phyloP scores from a whole-genome alignment of 1,140 invertebrate genomes.

The Daktulosphaira vitifoliae region DNA sequence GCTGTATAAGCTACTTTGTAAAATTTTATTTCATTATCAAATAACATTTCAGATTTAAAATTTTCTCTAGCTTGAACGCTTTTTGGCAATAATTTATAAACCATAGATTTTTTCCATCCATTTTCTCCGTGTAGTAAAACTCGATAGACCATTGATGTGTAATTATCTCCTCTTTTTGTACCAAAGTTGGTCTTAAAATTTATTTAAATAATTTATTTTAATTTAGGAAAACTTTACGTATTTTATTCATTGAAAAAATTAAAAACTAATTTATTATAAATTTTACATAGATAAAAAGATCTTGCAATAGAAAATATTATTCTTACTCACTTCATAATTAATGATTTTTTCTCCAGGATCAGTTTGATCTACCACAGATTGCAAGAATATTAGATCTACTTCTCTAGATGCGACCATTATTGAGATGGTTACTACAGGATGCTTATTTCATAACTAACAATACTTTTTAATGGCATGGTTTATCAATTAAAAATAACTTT shows the following conservation, averaged over 20 bases:
- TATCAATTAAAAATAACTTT: slow-evolving; percentile 9
- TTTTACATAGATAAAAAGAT: no score
- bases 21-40: slow-evolving; percentile 61
- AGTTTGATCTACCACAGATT: slow-evolving; percentile 1
- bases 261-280: no score
- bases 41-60: slow-evolving; percentile 59
- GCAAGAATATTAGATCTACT: slow-evolving; percentile 1
- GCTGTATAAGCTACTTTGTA: slow-evolving; percentile 59
- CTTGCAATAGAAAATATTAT: no score
- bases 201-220: no score
- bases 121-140: slow-evolving; percentile 51
- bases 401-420: slow-evolving; percentile 7
- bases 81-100: slow-evolving; percentile 60
- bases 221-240: no score
- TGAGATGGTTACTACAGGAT: slow-evolving; percentile 7
- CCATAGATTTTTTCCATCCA: slow-evolving; percentile 53
- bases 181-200: slow-evolving; percentile 43
- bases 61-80: slow-evolving; percentile 53
- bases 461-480: not conserved
- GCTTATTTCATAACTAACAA: slow-evolving; percentile 6
- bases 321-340: slow-evolving; percentile 10
- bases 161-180: slow-evolving; percentile 61
- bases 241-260: no score
- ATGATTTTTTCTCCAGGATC: slow-evolving; percentile 11
- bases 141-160: slow-evolving; percentile 61